Percentiles rank a stretch among this genome's conserved stretches.
Conservation (phyloP, 2,797 vertebrate species). For the Pterois miles region DNA sequence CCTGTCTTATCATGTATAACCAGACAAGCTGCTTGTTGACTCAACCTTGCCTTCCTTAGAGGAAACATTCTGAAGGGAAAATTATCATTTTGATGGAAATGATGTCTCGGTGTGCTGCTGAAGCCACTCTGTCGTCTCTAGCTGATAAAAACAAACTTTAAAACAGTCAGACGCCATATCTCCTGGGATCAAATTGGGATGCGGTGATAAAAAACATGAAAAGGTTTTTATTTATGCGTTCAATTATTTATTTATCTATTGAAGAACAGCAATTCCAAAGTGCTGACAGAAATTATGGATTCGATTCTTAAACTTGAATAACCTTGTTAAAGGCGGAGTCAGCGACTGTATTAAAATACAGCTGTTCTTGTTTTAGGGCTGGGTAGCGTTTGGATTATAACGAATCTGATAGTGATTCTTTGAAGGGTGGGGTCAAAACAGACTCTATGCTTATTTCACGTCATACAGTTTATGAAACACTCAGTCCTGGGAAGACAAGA, state of each 20-base stretch:
- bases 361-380: background rate
- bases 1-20: constrained; percentile 73
- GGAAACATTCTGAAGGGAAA: constrained; percentile 64
- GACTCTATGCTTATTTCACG: background rate
- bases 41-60: constrained; percentile 68
- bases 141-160: constrained; percentile 58
- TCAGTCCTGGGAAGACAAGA: background rate
- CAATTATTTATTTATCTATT: constrained; percentile 36
- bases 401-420: background rate
- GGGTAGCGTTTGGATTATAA: background rate
- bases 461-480: background rate
- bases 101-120: constrained; percentile 59
- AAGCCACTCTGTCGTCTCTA: constrained; percentile 53
- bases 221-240: constrained; percentile 32
- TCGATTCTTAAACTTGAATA: constrained; percentile 28
- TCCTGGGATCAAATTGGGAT: constrained; percentile 50
- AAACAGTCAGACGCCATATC: constrained; percentile 53
- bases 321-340: background rate
- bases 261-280: constrained; percentile 20
- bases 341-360: background rate
- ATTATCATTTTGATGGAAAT: constrained; percentile 76
- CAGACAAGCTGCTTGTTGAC: constrained; percentile 78
- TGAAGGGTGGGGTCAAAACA: background rate
- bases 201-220: constrained; percentile 42
- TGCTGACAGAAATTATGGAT: constrained; percentile 49